These are phyloP conservation scores for Gallinago jamesoni DNA, from an alignment of 2,113 vertebrate genomes.

Conservation along the genomic window DNA sequence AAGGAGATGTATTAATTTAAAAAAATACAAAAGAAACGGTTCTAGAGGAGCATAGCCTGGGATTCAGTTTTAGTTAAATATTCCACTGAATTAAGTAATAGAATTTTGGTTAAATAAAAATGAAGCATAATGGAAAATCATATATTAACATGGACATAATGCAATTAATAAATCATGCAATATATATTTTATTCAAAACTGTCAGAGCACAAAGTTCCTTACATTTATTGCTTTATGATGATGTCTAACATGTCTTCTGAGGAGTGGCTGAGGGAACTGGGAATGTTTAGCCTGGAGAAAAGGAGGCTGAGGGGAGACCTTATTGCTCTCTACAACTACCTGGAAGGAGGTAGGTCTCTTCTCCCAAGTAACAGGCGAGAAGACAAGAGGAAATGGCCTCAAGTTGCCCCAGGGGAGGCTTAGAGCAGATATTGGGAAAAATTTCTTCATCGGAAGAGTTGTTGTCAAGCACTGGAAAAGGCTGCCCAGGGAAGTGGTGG, in stretches of 20 bases:
- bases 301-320: too few species aligned
- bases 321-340: too few species aligned
- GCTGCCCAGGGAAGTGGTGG: too few species aligned
- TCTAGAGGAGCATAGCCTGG: not conserved
- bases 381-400: too few species aligned
- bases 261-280: too few species aligned
- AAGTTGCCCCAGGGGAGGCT: too few species aligned
- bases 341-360: too few species aligned
- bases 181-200: not conserved
- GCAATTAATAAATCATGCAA: not conserved
- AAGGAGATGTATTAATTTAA: not conserved
- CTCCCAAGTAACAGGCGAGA: too few species aligned
- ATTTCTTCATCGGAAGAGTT: too few species aligned
- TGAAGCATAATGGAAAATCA: not conserved
- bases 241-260: not conserved
- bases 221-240: not conserved
- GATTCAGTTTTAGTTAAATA: not conserved
- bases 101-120: not conserved
- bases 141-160: not conserved
- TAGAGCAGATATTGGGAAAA: too few species aligned
- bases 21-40: not conserved
- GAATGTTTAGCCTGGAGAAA: too few species aligned
- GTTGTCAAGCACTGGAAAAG: too few species aligned
- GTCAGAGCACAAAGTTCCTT: not conserved
- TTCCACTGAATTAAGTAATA: not conserved